phyloP scores from a whole-genome alignment of 2,797 vertebrate species.

The Hydrocynus forskahlii region DNA sequence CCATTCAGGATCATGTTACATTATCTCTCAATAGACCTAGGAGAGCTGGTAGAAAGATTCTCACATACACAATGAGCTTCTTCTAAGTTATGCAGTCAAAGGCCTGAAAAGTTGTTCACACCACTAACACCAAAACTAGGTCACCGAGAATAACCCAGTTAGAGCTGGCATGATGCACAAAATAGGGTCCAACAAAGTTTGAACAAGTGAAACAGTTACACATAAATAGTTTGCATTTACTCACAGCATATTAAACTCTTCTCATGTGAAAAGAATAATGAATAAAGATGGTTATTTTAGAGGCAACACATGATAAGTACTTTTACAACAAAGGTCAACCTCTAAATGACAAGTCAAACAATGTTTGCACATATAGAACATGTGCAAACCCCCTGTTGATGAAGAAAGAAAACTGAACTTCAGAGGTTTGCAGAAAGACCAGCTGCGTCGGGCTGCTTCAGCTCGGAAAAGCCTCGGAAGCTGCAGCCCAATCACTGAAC shows the following conservation, averaged over 20 bases:
- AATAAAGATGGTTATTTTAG: not conserved
- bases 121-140: slow-evolving; percentile 11
- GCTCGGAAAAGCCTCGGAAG: slow-evolving; percentile 43
- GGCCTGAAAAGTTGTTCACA: slow-evolving; percentile 27
- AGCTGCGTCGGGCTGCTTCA: slow-evolving; percentile 30
- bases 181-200: slow-evolving; percentile 26
- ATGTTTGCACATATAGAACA: not conserved
- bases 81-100: slow-evolving; percentile 4
- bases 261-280: not conserved
- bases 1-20: not conserved
- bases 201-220: slow-evolving; percentile 9
- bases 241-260: not conserved
- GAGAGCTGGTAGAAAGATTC: slow-evolving; percentile 14
- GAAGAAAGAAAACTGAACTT: slow-evolving; percentile 13
- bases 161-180: slow-evolving; percentile 14
- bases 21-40: slow-evolving; percentile 4
- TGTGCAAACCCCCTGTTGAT: slow-evolving; percentile 17
- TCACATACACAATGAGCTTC: not conserved
- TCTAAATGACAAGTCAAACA: not conserved
- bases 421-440: slow-evolving; percentile 38
- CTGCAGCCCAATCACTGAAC: slow-evolving; percentile 42
- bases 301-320: not conserved
- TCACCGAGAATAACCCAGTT: slow-evolving; percentile 20
- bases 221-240: slow-evolving; percentile 7
- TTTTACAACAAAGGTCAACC: not conserved